Conservation (phyloP, 2,888 invertebrate genomes). For the Phyllotreta striolata region DNA sequence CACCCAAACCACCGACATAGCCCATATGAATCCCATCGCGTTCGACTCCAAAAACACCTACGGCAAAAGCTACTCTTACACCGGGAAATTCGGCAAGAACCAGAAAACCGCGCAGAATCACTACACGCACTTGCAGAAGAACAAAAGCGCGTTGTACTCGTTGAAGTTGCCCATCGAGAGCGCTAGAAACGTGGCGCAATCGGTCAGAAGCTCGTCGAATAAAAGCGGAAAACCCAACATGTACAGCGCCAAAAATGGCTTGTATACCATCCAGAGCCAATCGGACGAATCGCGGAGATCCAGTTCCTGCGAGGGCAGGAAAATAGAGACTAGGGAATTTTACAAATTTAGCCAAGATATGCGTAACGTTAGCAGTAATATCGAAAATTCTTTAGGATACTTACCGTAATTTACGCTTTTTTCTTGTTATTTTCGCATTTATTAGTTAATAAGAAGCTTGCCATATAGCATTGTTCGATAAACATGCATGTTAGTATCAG, state of each 20-base stretch:
- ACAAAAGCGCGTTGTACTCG: constrained; percentile 32
- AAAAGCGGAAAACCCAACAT: constrained; percentile 46
- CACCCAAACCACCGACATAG: constrained; percentile 75
- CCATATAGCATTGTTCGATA: too few relatives aligned
- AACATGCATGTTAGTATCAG: too few relatives aligned
- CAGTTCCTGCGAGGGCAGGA: constrained; percentile 48
- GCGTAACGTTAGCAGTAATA: constrained; percentile 61
- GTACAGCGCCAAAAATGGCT: constrained; percentile 60
- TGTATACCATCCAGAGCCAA: constrained; percentile 62
- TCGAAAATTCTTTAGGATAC: constrained; percentile 73
- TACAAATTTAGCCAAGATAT: constrained; percentile 42
- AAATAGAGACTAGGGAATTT: constrained; percentile 44
- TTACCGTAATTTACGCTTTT: constrained; percentile 63
- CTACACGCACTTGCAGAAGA: constrained; percentile 32
- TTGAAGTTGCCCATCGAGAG: constrained; percentile 12
- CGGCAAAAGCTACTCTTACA: constrained; percentile 44
- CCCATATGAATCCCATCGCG: constrained; percentile 58
- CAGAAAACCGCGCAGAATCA: constrained; percentile 37
- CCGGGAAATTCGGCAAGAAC: constrained; percentile 43
- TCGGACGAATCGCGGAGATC: constrained; percentile 59
- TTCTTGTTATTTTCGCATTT: too few relatives aligned
- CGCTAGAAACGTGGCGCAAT: constrained; percentile 21
- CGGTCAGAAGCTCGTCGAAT: constrained; percentile 24
- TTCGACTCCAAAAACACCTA: constrained; percentile 49
- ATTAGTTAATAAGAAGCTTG: too few relatives aligned